Percentiles rank a stretch among this genome's conserved stretches.
phyloP scores from a whole-genome alignment of 2,113 vertebrate genomes.

The Ictidomys tridecemlineatus region DNA sequence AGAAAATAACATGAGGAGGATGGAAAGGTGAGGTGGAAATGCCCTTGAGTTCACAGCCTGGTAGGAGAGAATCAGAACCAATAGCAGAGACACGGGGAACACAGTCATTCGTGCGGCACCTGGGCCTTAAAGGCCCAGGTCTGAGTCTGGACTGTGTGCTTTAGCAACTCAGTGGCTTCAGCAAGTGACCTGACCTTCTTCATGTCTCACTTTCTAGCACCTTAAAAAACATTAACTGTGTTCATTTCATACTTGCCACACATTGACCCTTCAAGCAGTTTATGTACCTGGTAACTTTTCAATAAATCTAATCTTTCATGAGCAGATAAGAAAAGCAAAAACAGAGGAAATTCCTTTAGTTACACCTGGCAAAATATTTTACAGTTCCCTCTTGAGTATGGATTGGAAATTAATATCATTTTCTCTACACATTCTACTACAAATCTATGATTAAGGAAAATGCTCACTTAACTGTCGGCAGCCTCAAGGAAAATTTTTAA shows the following conservation, averaged over 20 bases:
- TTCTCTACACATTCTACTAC: background rate
- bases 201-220: background rate
- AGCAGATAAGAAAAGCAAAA: background rate
- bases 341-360: background rate
- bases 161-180: background rate
- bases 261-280: background rate
- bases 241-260: background rate
- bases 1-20: background rate
- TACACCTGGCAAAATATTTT: background rate
- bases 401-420: background rate
- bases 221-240: background rate
- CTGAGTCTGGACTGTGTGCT: too few relatives aligned
- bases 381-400: background rate
- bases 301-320: background rate
- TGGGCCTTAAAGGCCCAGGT: background rate
- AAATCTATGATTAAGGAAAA: background rate
- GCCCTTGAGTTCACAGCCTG: background rate
- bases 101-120: background rate
- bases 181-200: background rate
- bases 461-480: background rate
- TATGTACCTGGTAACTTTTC: background rate
- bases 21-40: background rate
- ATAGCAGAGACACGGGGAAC: background rate
- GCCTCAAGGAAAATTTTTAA: background rate
- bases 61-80: background rate